Evolutionary conservation across 2,888 invertebrate species (phyloP).

Genomic region (Timandra comae): DNA sequence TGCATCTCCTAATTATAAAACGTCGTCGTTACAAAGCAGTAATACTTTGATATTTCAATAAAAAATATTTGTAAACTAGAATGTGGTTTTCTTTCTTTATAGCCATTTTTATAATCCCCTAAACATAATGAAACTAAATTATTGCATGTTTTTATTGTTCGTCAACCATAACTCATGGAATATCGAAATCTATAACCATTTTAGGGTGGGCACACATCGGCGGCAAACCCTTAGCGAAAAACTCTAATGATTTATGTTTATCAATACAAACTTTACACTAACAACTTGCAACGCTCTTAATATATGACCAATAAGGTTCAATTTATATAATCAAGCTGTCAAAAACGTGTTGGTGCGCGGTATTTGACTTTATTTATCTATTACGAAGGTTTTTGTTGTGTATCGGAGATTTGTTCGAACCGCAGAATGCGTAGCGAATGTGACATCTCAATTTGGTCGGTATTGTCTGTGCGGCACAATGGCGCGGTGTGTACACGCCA

Average conservation of each 20-base stretch:
- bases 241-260: slow-evolving; percentile 31
- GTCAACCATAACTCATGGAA: slow-evolving; percentile 22
- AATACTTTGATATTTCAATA: no score
- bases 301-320: slow-evolving; percentile 6
- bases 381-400: slow-evolving; percentile 48
- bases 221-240: slow-evolving; percentile 29
- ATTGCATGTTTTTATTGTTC: slow-evolving; percentile 26
- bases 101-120: slow-evolving; percentile 1
- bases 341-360: slow-evolving; percentile 22
- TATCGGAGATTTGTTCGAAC: slow-evolving; percentile 39
- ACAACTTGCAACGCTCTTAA: neutral
- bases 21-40: neutral
- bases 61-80: no score
- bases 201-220: slow-evolving; percentile 26
- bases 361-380: slow-evolving; percentile 59
- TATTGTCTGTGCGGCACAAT: slow-evolving; percentile 45
- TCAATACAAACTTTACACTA: slow-evolving; percentile 2
- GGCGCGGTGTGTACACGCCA: slow-evolving; percentile 26
- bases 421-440: slow-evolving; percentile 54
- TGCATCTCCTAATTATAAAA: no score
- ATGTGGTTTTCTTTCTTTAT: slow-evolving; percentile 10
- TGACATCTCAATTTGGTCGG: slow-evolving; percentile 64
- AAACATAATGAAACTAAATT: slow-evolving; percentile 21
- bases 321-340: neutral
- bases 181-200: slow-evolving; percentile 31